Base-by-base conservation (phyloP, 2,888 invertebrate genomes). In the Ochropleura leucogaster region DNA sequence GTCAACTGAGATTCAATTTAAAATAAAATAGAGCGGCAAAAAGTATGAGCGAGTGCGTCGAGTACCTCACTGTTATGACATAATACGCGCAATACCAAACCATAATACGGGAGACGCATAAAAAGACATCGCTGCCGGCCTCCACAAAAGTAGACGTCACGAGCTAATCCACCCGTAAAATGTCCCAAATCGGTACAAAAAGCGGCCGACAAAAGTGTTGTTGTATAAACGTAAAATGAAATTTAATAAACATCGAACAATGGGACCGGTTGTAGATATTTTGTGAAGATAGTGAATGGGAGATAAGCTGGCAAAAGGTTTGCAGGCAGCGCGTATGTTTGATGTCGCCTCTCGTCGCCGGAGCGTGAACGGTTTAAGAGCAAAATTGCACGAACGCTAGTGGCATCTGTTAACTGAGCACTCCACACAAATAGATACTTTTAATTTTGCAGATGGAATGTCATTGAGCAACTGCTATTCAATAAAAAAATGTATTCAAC, bases 251-350 rank as follows among this genome's bases (percentile, higher is more conserved):
- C 95, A 95, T 92, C 87, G 90, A 89, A 96, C 95, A 96, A 96
- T 95, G 86, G 93, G 87, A 87, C 83, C 88, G 91, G 90, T 92
- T 93, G 94, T 93, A 94, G 95, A 95, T 94, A 92, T 93, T 94
- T 94, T 92, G 92, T 90, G 90, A 90, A 94, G 96, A 95, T 95
- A 93, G 95, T 94, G 94, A 94, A 95, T 94, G 93, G 92, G 92
- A 95, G 96, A 96, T 96, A 96, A 96, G 95, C 96, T 94, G 93
- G 94, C 95, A 95, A 95, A 96, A 96, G 95, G 96, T 96, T 95
- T 93, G 95, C 91, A 91, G 90, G 91, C 92, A 90, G 88, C 92
- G 93, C 93, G 87, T 92, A 95, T 96, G 96, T 96, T 96, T 96
- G 96, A 96, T 96, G 96, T 96, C 93, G 93, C 94, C 95, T 94